These are phyloP conservation scores for Corythornis madagascariensis DNA, from an alignment of 2,113 vertebrate species.

Conservation along the genomic window DNA sequence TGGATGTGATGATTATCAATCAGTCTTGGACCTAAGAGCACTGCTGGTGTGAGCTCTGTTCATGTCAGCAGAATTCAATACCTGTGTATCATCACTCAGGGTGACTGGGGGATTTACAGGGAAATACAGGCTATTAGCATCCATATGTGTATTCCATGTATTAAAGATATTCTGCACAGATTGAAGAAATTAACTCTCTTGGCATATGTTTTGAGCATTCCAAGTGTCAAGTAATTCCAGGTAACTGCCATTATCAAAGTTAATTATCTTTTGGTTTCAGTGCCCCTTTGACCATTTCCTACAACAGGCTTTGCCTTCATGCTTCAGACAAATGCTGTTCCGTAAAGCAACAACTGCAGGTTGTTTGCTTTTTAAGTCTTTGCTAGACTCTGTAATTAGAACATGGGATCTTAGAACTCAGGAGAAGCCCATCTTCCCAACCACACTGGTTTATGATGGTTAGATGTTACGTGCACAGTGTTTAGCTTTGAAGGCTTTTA, in stretches of 20 bases:
- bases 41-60: not conserved
- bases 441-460: not conserved
- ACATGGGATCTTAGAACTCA: not conserved
- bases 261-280: not conserved
- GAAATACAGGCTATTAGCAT: not conserved
- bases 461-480: not conserved
- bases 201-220: not conserved
- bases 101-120: not conserved
- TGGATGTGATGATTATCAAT: not conserved
- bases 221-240: fast-evolving
- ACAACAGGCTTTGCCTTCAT: not conserved
- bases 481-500: not conserved
- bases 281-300: not conserved
- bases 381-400: not conserved
- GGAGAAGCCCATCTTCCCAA: not conserved
- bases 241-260: not conserved
- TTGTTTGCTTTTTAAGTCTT: not conserved
- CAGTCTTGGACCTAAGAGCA: fast-evolving
- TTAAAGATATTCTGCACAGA: not conserved
- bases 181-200: not conserved
- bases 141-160: too few relatives aligned
- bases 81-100: not conserved
- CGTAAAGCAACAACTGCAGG: not conserved
- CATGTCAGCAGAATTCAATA: not conserved
- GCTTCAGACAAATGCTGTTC: not conserved